Base-by-base conservation (phyloP, 2,797 vertebrate species). In the Falco columbarius region DNA sequence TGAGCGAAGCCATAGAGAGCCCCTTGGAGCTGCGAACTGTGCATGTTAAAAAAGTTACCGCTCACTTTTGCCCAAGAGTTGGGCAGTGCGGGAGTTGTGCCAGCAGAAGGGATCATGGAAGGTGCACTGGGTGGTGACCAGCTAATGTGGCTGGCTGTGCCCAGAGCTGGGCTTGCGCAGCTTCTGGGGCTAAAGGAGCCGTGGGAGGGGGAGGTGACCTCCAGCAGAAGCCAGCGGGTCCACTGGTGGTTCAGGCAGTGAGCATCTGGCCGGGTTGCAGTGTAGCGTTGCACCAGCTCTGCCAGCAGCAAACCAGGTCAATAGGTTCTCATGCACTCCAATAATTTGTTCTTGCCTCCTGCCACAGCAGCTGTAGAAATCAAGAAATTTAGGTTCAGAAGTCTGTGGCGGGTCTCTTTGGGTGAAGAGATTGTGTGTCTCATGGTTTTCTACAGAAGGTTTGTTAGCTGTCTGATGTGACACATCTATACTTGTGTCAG, bases 191-290 rank as follows among this genome's bases (percentile, higher is more conserved):
- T 49, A 68, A 2, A 1, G 6, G 38, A 77, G 55, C 76, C 0
- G 1, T n/a, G 72, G 82, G 11, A 44, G 24, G 0, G 21, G 59
- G 16, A 24, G 76, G 46, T 10, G 4, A 29, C 29, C 73, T 77
- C 46, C 81, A 46, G 59, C 59, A 81, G 91, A 14, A 73, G 46
- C 26, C 62, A 36, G 36, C 0, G 1, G 38, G 61, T 21, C 44
- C 3, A 0, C 19, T 8, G 63, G 34, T 8, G 4, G 12, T 15
- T 59, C 0, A 0, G 42, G 32, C 19, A 61, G 68, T 0, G 14
- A n/a, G 77, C 0, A 1, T 8, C 61, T 44, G 81, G 56, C 79
- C 3, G 1, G 14, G 62, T 36, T 44, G 77, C 67, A 24, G 63
- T 7, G 2, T 9, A 19, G 67, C 42, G 74, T 42, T 47, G 67